Evolutionary conservation across 1,140 invertebrate species (phyloP), one percentile per base, ranked within the genome.

Genomic region (Eriocheir sinensis): DNA sequence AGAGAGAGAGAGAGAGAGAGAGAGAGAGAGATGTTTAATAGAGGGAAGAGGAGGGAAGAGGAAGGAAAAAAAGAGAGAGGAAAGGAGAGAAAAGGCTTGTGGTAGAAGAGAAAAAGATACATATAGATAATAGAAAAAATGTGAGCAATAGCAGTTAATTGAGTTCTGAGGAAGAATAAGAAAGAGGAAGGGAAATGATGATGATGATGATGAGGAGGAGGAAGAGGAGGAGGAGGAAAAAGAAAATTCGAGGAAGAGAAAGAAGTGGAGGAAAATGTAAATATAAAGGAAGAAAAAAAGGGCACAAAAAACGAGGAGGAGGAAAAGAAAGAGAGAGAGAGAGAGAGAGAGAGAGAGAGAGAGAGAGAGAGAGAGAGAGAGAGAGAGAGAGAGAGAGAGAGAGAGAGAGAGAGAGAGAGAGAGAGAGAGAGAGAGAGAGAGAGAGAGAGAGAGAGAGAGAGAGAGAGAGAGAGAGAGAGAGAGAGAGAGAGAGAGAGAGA

Each of bases 381-480:
- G 60, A 72, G 12, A 72, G 27, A 72, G 60, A n/a, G 8, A n/a
- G 2, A 72, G 60, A 72, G 27, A 72, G 60, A 8, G 27, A 72
- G 4, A 72, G 60, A 72, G 8, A n/a, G 17, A 72, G 48, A 53
- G 48, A 72, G 60, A 72, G 4, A 8, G 60, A n/a, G 21, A 53
- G 21, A 9, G 21, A 53, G 0, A 0, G 2, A 12, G n/a, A 21
- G 21, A 21, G 60, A 72, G 17, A 72, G 21, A 72, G 60, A 72
- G 21, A 8, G 8, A 72, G 8, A n/a, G 17, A 72, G 60, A 72
- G 27, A 72, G 21, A n/a, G 17, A 72, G 17, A n/a, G 27, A 72
- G 60, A 72, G 60, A 72, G 27, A 72, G 60, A 72, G 60, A 72
- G 60, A 72, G 60, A 72, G 60, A 72, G 60, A 72, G 60, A 72